Conservation (phyloP, 2,888 invertebrate genomes). For the Girardia tigrina region DNA sequence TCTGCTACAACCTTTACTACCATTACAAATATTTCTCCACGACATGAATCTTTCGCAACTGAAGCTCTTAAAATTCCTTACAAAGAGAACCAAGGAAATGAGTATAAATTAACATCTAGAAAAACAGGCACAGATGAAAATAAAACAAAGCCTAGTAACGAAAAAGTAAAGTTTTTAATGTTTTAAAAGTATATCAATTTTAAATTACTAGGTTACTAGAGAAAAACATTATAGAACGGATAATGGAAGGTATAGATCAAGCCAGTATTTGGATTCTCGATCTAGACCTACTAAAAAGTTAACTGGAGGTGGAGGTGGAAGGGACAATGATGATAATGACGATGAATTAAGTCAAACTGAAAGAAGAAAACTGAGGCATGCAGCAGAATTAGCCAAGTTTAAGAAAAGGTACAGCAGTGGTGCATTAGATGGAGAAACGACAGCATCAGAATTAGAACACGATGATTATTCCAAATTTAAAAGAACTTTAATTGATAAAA, state of each 20-base stretch:
- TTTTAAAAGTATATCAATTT: background rate
- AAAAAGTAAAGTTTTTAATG: background rate
- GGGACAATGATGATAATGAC: background rate
- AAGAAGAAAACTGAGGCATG: slow-evolving; percentile 2
- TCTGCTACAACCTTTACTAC: background rate
- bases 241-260: background rate
- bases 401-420: background rate
- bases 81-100: background rate
- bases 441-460: slow-evolving; percentile 19
- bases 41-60: background rate
- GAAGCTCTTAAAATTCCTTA: background rate
- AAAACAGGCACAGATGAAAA: background rate
- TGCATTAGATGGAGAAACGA: background rate
- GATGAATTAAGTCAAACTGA: background rate
- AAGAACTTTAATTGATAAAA: background rate
- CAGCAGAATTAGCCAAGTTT: background rate
- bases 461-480: background rate
- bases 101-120: background rate
- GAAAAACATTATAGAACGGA: background rate
- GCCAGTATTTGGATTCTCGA: background rate
- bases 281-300: background rate
- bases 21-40: slow-evolving; percentile 2
- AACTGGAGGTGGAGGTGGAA: slow-evolving; percentile 1
- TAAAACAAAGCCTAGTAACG: background rate
- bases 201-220: background rate